Evolutionary conservation across 1,140 invertebrate species (phyloP), one percentile per base, ranked within the genome.

Genomic region (Drosophila leontia): DNA sequence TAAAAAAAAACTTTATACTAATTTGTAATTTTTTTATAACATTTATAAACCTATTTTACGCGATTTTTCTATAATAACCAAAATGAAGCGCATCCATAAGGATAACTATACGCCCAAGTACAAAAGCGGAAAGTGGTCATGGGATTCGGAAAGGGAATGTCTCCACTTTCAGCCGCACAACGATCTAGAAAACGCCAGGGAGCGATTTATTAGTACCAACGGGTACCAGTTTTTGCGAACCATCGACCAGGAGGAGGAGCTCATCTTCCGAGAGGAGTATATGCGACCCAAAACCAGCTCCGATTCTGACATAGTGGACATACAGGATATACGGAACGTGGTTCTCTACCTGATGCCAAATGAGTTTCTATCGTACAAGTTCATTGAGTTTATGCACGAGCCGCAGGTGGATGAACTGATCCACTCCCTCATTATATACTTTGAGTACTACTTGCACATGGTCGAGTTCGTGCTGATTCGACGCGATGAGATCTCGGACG

Each of bases 391-490:
- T 13, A 56, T 92, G 32, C 80, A 91, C 34, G 63, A 67, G 2
- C 60, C 68, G 15, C 72, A 77, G 1, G 77, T 91, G 1, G 56
- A 80, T 12, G n/a, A 53, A 17, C 50, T 92, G 7, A 11, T 91
- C 0, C 86, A 91, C 42, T 72, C 91, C 0, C 55, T 92, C 1
- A 70, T 91, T 39, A 92, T 92, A 7, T 92, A 92, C 63, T 92
- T 92, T 23, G 91, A 92, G 55, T 82, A 92, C 58, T 92, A 76
- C 39, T 23, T 92, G 7, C 88, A 82, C 7, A 29, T 92, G 47
- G 86, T 91, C 0, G 91, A 92, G 42, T 92, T 83, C n/a, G 64
- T 92, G 7, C 42, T 92, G 15, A 91, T 92, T 17, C 83, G 90
- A 1, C 74, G 90, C 0, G 91, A 92, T 45, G 91, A 92, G 32